Conservation (phyloP, 2,888 invertebrate species). For the Epirrhoe alternata region DNA sequence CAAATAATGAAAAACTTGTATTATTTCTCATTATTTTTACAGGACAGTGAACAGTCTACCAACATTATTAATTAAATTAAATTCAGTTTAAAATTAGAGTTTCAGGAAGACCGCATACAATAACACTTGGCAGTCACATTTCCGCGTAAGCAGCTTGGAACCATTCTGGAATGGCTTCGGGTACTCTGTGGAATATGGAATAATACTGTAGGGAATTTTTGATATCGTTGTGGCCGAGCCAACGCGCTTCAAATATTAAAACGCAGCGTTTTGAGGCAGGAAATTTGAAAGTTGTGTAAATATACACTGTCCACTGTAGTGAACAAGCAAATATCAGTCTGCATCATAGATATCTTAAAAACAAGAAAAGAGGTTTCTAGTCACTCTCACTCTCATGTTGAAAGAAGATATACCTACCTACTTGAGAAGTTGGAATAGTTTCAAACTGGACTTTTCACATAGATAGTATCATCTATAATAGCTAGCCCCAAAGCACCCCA, state of each 20-base stretch:
- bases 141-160: constrained; percentile 3
- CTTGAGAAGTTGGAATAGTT: too few relatives aligned
- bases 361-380: background rate
- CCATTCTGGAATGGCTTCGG: background rate
- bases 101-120: constrained; percentile 3
- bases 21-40: background rate
- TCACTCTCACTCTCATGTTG: background rate
- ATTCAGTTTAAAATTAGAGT: constrained; percentile 12
- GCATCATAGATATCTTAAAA: too few relatives aligned
- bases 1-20: too few relatives aligned
- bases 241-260: constrained; percentile 16
- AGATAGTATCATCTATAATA: too few relatives aligned
- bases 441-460: too few relatives aligned
- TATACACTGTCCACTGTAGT: background rate
- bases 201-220: constrained; percentile 13
- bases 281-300: background rate
- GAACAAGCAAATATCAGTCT: background rate
- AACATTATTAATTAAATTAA: constrained; percentile 1
- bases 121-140: constrained; percentile 6
- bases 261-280: constrained; percentile 5
- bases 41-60: background rate
- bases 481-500: too few relatives aligned
- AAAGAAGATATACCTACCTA: too few relatives aligned
- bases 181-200: constrained; percentile 9
- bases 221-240: constrained; percentile 16